A percentile compares a stretch with the other conserved stretches of the same genome.
Evolutionary conservation across 1,140 invertebrate species (phyloP).

Genomic region (Popillia japonica): DNA sequence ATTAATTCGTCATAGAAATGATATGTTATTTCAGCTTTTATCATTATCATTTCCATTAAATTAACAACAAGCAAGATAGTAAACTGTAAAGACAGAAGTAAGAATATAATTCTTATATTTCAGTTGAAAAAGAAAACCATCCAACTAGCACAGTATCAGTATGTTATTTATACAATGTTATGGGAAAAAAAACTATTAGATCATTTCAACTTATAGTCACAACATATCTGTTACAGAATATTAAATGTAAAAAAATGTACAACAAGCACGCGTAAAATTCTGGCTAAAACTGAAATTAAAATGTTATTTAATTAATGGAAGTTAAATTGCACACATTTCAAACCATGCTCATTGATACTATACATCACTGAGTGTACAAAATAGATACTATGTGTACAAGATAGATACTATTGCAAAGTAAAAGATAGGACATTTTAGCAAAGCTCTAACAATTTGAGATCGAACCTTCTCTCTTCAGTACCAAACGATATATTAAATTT

Average conservation of each 20-base stretch:
- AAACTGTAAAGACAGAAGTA: too few species aligned
- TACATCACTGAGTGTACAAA: conserved; percentile 19
- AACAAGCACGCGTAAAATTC: not conserved
- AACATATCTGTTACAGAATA: conserved; percentile 29
- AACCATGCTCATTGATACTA: not conserved
- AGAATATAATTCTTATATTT: too few species aligned
- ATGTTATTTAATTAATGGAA: conserved; percentile 29
- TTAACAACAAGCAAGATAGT: too few species aligned
- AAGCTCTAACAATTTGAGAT: too few species aligned
- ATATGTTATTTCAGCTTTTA: too few species aligned
- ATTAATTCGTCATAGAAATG: too few species aligned
- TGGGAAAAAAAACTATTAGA: not conserved
- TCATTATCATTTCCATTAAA: too few species aligned
- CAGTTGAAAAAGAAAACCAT: not conserved
- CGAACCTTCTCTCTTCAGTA: too few species aligned
- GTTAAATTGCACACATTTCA: conserved; percentile 18
- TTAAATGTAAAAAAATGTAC: conserved; percentile 2
- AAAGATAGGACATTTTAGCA: too few species aligned
- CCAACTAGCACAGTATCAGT: not conserved
- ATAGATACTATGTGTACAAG: not conserved
- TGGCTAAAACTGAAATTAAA: conserved; percentile 10
- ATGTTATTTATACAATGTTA: not conserved
- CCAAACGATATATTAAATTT: too few species aligned
- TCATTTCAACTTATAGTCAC: not conserved
- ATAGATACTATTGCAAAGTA: too few species aligned